Evolutionary conservation across 2,888 invertebrate species (phyloP).

Genomic region (Hirudinaria manillensis): DNA sequence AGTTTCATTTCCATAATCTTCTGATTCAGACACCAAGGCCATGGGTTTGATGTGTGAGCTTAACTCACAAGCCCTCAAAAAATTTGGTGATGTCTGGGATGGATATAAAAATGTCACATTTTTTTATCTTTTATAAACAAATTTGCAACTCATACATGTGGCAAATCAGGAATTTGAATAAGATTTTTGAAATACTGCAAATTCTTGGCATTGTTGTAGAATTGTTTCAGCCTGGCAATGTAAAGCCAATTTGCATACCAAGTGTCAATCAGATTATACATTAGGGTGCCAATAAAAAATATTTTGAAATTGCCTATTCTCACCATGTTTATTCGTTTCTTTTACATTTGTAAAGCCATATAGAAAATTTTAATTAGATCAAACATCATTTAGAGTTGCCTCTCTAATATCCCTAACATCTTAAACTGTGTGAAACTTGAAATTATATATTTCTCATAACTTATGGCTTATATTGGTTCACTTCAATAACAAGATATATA

Average conservation of each 20-base stretch:
- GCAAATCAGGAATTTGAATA: constrained; percentile 83
- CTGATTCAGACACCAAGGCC: constrained; percentile 64
- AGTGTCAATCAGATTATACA: not conserved
- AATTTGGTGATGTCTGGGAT: constrained; percentile 75
- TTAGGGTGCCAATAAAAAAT: not conserved
- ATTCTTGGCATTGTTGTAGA: constrained; percentile 85
- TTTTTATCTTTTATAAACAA: not conserved
- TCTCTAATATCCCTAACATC: too few species aligned
- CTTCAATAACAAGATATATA: too few species aligned
- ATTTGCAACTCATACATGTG: constrained; percentile 63
- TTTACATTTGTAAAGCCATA: too few species aligned
- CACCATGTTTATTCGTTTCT: too few species aligned
- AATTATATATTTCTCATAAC: too few species aligned
- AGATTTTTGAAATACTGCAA: constrained; percentile 95
- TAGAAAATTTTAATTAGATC: too few species aligned
- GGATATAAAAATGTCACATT: not conserved
- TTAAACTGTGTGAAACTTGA: too few species aligned
- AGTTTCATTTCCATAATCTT: constrained; percentile 7
- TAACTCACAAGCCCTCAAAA: constrained; percentile 82
- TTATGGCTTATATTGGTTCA: too few species aligned
- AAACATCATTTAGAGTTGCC: too few species aligned
- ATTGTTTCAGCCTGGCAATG: constrained; percentile 66
- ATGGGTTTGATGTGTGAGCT: constrained; percentile 89
- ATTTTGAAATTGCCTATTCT: too few species aligned
- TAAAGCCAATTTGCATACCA: constrained; percentile 21